phyloP scores from a whole-genome alignment of 2,797 vertebrate species.

The Trichosurus vulpecula region DNA sequence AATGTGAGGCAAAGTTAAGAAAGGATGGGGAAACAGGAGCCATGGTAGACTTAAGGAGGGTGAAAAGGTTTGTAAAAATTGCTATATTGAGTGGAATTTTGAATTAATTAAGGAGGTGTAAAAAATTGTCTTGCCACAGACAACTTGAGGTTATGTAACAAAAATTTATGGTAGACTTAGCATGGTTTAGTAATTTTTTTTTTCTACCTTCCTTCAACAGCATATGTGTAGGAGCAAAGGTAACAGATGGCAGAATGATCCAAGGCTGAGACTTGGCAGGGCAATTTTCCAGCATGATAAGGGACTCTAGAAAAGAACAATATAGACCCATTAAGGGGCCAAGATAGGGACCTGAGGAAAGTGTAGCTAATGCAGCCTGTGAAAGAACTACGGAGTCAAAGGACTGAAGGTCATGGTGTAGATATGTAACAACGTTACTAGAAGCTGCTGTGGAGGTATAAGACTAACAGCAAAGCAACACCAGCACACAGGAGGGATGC shows the following conservation, averaged over 20 bases:
- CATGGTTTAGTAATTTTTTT: background rate
- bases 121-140: background rate
- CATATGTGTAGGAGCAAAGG: background rate
- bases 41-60: too few species aligned
- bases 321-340: background rate
- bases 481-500: too few species aligned
- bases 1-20: background rate
- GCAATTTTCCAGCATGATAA: background rate
- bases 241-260: background rate
- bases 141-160: background rate
- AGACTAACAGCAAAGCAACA: too few species aligned
- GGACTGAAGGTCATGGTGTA: background rate
- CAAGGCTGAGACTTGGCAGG: background rate
- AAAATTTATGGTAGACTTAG: too few species aligned
- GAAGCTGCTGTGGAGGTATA: too few species aligned
- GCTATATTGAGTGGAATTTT: background rate
- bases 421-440: too few species aligned
- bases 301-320: background rate
- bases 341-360: background rate
- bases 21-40: background rate
- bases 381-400: background rate
- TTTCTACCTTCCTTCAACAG: background rate
- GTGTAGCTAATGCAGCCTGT: background rate
- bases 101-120: background rate
- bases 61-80: background rate